These are phyloP conservation scores for Neosilurus hyrtlii DNA, from an alignment of 2,797 vertebrate species.

Conservation along the genomic window DNA sequence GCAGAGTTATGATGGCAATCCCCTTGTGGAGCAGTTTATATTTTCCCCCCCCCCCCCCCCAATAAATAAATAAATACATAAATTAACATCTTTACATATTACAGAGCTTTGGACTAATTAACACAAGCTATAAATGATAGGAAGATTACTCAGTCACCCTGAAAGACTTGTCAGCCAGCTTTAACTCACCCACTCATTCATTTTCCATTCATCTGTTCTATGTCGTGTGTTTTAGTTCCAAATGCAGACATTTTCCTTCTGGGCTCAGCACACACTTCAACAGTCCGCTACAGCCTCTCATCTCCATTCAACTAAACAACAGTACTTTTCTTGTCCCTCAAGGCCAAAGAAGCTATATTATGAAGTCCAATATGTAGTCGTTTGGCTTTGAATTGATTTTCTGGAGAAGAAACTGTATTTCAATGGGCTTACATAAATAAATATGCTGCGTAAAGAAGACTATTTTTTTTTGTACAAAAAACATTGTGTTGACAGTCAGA, in stretches of 20 bases:
- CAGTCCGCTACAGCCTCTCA: conserved; percentile 21
- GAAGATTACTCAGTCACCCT: not conserved
- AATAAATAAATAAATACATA: too few relatives aligned
- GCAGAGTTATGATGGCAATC: too few relatives aligned
- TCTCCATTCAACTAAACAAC: conserved; percentile 32
- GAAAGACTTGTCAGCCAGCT: conserved; percentile 3
- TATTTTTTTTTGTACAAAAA: conserved; percentile 53
- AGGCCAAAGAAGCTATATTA: conserved; percentile 38
- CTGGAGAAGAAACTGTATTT: conserved; percentile 47
- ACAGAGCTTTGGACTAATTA: not conserved
- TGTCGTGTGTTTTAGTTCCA: conserved; percentile 22
- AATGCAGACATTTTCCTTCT: conserved; percentile 27
- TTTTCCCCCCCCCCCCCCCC: too few relatives aligned
- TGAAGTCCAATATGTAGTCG: conserved; percentile 42
- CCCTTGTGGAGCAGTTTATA: too few relatives aligned
- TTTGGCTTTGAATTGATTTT: conserved; percentile 57
- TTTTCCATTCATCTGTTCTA: not conserved
- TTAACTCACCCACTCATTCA: conserved; percentile 35
- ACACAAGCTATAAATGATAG: not conserved
- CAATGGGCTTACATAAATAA: conserved; percentile 52
- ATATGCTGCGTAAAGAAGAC: conserved; percentile 55
- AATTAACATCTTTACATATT: not conserved
- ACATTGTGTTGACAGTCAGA: conserved; percentile 50
- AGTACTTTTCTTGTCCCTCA: conserved; percentile 43
- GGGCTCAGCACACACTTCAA: conserved; percentile 26